phyloP scores from a whole-genome alignment of 2,888 invertebrate genomes.

The Prosopocoilus inquinatus region DNA sequence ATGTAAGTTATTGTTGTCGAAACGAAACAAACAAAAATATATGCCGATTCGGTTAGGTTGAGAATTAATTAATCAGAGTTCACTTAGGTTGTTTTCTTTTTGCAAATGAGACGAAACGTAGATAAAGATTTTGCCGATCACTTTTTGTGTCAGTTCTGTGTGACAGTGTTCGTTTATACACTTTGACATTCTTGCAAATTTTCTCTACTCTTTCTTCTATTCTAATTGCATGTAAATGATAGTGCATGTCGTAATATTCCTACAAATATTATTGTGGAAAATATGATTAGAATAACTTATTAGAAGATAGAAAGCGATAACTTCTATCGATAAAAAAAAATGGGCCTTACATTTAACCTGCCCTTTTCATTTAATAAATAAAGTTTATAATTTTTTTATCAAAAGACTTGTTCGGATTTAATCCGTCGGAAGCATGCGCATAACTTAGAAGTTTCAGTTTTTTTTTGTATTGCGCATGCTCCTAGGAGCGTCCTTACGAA shows the following conservation, averaged over 20 bases:
- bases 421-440: too few relatives aligned
- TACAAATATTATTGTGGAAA: constrained; percentile 12
- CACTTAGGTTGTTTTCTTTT: background rate
- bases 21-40: too few relatives aligned
- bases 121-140: constrained; percentile 24
- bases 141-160: constrained; percentile 40
- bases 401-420: too few relatives aligned
- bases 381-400: too few relatives aligned
- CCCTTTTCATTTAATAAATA: too few relatives aligned
- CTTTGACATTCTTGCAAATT: constrained; percentile 38
- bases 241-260: constrained; percentile 33
- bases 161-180: constrained; percentile 39
- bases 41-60: too few relatives aligned
- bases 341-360: too few relatives aligned
- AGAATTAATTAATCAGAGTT: background rate
- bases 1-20: too few relatives aligned
- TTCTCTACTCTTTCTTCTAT: constrained; percentile 41
- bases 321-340: too few relatives aligned
- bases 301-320: background rate
- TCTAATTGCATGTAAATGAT: constrained; percentile 39
- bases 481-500: too few relatives aligned
- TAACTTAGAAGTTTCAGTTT: too few relatives aligned
- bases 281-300: background rate
- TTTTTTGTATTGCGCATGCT: too few relatives aligned
- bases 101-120: background rate